A percentile compares a stretch with the other conserved stretches of the same genome.
Conservation (phyloP, 2,113 vertebrate species). For the Chloropsis cyanopogon region DNA sequence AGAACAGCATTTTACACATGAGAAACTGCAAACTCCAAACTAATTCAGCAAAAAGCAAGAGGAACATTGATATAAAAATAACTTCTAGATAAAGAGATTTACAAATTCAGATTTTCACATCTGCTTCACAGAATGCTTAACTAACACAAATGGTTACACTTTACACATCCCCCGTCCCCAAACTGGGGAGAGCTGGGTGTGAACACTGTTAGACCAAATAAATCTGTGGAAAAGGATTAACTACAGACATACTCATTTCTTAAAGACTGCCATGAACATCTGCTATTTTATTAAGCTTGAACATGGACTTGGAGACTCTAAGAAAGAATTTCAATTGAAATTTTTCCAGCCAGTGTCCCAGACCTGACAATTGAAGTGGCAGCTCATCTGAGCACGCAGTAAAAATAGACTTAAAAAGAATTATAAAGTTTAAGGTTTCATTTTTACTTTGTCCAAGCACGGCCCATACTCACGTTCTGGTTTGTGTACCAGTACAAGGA, state of each 20-base stretch:
- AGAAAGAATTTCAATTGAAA: background rate
- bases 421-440: background rate
- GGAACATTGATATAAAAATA: background rate
- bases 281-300: background rate
- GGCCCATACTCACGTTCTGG: slow-evolving; percentile 80
- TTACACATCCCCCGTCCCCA: no score
- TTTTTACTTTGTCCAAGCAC: background rate
- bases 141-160: background rate
- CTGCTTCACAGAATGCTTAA: background rate
- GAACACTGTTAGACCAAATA: background rate
- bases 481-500: slow-evolving; percentile 93
- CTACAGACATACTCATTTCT: background rate
- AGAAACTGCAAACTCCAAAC: background rate
- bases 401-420: background rate
- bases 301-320: background rate
- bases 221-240: background rate
- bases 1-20: background rate
- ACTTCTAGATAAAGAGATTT: background rate
- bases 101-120: background rate
- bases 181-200: background rate
- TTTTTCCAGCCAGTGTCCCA: background rate
- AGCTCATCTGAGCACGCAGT: background rate
- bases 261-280: background rate
- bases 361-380: background rate
- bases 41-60: slow-evolving; percentile 15